Conservation (phyloP, 2,113 vertebrate species). For the Pitta sordida region DNA sequence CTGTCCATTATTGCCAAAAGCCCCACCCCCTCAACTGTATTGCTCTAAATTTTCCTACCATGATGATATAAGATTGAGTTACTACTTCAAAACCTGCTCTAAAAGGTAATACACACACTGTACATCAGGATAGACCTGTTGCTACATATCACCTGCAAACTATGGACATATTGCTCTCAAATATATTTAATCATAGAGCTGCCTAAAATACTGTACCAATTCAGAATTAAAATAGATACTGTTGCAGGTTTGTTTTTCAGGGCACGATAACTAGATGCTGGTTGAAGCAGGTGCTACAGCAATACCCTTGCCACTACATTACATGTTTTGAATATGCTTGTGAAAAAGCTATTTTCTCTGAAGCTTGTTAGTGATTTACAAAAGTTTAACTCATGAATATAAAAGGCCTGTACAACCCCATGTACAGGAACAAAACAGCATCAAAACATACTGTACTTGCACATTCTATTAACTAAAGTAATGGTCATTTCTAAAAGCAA, state of each 20-base stretch:
- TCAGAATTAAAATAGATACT: slow-evolving; percentile 35
- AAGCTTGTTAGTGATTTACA: slow-evolving; percentile 61
- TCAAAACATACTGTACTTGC: slow-evolving; percentile 62
- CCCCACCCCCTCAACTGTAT: slow-evolving; percentile 59
- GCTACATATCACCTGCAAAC: slow-evolving; percentile 68
- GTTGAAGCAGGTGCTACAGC: slow-evolving; percentile 56
- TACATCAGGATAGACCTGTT: slow-evolving; percentile 62
- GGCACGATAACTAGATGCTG: slow-evolving; percentile 42
- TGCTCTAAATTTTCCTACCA: slow-evolving; percentile 68
- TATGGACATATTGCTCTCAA: slow-evolving; percentile 69
- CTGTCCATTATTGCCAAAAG: slow-evolving; percentile 65
- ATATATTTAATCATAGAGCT: slow-evolving; percentile 61
- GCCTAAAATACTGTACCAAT: slow-evolving; percentile 64
- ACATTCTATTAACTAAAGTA: slow-evolving; percentile 68
- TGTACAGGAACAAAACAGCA: slow-evolving; percentile 69
- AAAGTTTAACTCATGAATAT: slow-evolving; percentile 59
- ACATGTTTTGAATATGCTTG: slow-evolving; percentile 7
- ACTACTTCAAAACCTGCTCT: slow-evolving; percentile 57
- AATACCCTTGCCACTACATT: slow-evolving; percentile 43
- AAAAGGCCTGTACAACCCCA: slow-evolving; percentile 63
- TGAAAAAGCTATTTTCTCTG: slow-evolving; percentile 50
- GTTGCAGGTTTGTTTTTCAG: slow-evolving; percentile 55
- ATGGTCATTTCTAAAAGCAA: slow-evolving; percentile 71
- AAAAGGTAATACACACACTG: slow-evolving; percentile 60
- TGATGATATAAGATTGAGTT: slow-evolving; percentile 55